Base-by-base conservation (phyloP, 2,113 vertebrate genomes). In the Lamprotornis superbus region DNA sequence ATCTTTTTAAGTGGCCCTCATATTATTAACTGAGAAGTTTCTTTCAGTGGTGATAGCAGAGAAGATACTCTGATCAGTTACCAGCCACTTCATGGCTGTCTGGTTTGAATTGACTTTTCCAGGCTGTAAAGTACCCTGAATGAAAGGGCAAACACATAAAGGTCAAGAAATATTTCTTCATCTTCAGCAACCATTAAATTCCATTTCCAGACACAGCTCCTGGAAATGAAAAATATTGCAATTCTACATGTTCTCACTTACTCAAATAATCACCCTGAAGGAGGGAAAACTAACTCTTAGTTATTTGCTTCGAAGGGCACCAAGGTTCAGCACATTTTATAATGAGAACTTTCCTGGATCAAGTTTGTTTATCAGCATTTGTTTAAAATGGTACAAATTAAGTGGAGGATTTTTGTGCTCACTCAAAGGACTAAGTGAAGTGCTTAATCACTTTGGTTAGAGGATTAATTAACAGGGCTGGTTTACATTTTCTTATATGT, bases 21-120 rank as follows among this genome's bases (percentile, higher is more conserved):
- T 55, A 28, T 33, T 71, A 79, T 73, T 83, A 83, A 80, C 67
- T 49, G 35, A 57, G 50, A 76, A 44, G 42, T 82, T 87, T 63
- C 76, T 46, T 69, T 69, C 67, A 42, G 12, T 35, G 28, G 65
- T 60, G 81, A 56, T 19, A 83, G 30, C 61, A 65, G 24, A 81
- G 39, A 49, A 89, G 75, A 83, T 60, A 57, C 24, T 91, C 55
- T 83, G 63, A 95, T 74, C 46, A 69, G 81, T 77, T 80, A 88
- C 15, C 70, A 81, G 59, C 33, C 64, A 86, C 73, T 92, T 92
- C 60, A 75, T 23, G 37, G 65, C 61, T 81, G 44, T 71, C 65
- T 89, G 83, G 73, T 90, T 92, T 94, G 91, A 89, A 88, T 56
- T 90, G 93, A 86, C 93, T 92, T 96, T 96, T 93, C 59, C 39